phyloP scores from a whole-genome alignment of 2,113 vertebrate genomes.

The Coptodon rendalli region DNA sequence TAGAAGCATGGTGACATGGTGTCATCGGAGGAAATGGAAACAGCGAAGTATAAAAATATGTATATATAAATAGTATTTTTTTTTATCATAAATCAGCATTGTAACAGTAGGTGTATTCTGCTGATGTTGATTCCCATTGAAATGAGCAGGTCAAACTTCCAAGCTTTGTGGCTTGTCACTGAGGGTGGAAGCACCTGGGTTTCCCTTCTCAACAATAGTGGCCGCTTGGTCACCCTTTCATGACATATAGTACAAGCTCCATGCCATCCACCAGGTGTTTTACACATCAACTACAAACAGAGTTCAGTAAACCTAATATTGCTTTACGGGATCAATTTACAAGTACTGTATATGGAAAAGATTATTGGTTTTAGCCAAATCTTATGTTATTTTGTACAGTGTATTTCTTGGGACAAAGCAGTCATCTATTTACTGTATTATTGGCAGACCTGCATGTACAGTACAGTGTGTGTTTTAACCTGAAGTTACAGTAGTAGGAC shows the following conservation, averaged over 20 bases:
- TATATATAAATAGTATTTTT: not conserved
- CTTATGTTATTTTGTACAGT: not conserved
- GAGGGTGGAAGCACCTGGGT: conserved; percentile 56
- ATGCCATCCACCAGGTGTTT: not conserved
- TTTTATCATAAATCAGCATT: not conserved
- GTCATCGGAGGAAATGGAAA: not conserved
- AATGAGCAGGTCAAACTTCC: not conserved
- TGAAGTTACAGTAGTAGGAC: not conserved
- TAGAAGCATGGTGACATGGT: not conserved
- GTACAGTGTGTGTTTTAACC: not conserved
- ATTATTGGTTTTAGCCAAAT: not conserved
- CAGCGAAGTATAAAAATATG: not conserved
- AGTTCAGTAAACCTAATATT: not conserved
- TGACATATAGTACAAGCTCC: not conserved
- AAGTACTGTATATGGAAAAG: not conserved
- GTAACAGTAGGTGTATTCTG: not conserved
- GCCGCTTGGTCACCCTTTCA: conserved; percentile 6
- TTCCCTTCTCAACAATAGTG: conserved; percentile 47
- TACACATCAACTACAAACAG: not conserved
- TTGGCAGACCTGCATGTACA: conserved; percentile 8
- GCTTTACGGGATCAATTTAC: not conserved
- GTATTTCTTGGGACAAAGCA: conserved; percentile 4
- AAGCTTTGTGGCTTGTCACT: not conserved
- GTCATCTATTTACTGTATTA: not conserved
- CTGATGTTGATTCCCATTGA: not conserved